phyloP scores from a whole-genome alignment of 1,140 invertebrate species.

The Trichonephila inaurata region DNA sequence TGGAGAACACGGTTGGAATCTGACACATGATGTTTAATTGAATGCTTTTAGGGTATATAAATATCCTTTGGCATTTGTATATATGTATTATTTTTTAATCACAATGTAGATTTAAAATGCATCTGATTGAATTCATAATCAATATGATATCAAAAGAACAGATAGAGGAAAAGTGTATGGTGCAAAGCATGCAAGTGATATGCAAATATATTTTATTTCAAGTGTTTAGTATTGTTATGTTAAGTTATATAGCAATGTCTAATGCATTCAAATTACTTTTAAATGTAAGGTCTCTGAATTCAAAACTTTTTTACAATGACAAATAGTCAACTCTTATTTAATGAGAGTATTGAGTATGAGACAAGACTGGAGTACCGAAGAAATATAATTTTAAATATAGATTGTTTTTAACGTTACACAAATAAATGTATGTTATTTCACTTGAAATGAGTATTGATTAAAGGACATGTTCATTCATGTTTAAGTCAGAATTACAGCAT shows the following conservation, averaged over 20 bases:
- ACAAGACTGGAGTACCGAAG: too few relatives aligned
- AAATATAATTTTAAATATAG: too few relatives aligned
- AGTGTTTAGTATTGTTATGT: not conserved
- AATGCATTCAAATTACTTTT: too few relatives aligned
- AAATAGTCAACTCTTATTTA: too few relatives aligned
- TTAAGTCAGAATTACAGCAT: too few relatives aligned
- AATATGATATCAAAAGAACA: slow-evolving; percentile 10
- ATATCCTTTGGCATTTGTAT: slow-evolving; percentile 21
- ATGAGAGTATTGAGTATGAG: too few relatives aligned
- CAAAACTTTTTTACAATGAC: too few relatives aligned
- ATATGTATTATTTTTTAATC: slow-evolving; percentile 60
- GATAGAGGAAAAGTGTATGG: not conserved
- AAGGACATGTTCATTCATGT: too few relatives aligned
- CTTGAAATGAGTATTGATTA: too few relatives aligned
- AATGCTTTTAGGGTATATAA: not conserved
- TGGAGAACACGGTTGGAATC: slow-evolving; percentile 2
- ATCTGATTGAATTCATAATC: slow-evolving; percentile 40
- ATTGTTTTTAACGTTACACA: too few relatives aligned
- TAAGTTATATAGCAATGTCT: not conserved
- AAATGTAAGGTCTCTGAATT: too few relatives aligned
- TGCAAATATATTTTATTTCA: slow-evolving; percentile 21
- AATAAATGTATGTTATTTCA: too few relatives aligned
- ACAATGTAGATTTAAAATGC: slow-evolving; percentile 6
- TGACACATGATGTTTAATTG: not conserved
- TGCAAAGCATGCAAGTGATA: slow-evolving; percentile 30